A percentile compares a stretch with the other conserved stretches of the same genome.
These are phyloP conservation scores for Xerus rutilus DNA, from an alignment of 2,797 vertebrate genomes.

Conservation along the genomic window DNA sequence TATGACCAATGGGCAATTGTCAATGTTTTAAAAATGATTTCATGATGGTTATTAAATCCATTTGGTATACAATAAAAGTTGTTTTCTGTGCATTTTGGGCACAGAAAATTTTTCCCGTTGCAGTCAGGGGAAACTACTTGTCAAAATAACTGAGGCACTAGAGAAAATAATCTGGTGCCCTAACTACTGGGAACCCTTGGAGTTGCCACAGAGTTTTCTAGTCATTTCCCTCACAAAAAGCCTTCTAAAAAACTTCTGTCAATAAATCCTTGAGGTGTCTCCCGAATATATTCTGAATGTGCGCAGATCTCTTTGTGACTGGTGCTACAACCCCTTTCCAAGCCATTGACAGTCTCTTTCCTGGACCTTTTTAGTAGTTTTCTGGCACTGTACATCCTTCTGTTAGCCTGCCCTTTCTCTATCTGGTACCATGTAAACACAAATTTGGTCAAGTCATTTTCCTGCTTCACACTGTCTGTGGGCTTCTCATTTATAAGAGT, in stretches of 20 bases:
- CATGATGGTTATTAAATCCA: background rate
- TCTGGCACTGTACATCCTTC: background rate
- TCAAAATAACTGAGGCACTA: background rate
- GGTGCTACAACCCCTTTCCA: too few relatives aligned
- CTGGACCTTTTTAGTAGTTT: background rate
- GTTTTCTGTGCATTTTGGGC: background rate
- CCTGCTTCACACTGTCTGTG: background rate
- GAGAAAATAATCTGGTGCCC: background rate
- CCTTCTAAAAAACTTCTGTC: background rate
- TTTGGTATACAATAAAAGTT: background rate
- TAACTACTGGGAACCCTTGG: background rate
- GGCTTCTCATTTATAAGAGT: background rate
- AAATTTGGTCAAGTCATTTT: background rate
- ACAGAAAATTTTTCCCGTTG: background rate
- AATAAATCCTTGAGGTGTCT: background rate
- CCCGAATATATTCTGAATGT: background rate
- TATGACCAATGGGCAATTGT: background rate
- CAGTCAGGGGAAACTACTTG: background rate
- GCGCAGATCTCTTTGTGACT: background rate
- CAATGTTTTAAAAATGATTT: background rate
- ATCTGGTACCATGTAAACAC: background rate
- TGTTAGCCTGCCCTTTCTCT: background rate
- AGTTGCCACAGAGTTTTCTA: background rate
- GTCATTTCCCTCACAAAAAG: background rate
- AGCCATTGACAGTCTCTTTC: too few relatives aligned